These are phyloP conservation scores for Pachydiplax longipennis DNA, from an alignment of 2,888 invertebrate genomes.

Conservation along the genomic window DNA sequence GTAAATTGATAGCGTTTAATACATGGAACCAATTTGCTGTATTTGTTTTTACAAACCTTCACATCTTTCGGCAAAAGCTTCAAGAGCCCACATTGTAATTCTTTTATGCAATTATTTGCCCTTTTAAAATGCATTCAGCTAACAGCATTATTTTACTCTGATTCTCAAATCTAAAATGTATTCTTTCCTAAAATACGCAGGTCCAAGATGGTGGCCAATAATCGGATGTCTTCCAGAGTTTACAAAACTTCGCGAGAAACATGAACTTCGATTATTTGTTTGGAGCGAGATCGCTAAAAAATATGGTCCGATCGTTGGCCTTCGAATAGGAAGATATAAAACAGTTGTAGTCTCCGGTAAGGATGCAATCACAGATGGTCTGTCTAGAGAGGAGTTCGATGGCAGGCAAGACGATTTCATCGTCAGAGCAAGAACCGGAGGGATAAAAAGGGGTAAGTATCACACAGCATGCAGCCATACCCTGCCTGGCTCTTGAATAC, in stretches of 20 bases:
- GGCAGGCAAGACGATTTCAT: constrained; percentile 81
- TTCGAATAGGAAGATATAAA: constrained; percentile 79
- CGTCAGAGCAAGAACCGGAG: constrained; percentile 65
- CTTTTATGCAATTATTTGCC: no score
- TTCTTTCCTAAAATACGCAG: constrained; percentile 52
- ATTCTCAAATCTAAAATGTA: no score
- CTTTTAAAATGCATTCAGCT: no score
- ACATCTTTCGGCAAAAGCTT: no score
- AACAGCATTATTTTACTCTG: no score
- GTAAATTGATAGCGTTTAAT: no score
- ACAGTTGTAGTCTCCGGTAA: constrained; percentile 75
- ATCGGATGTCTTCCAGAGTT: constrained; percentile 70
- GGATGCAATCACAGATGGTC: constrained; percentile 76
- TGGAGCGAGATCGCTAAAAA: constrained; percentile 68
- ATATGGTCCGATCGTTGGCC: constrained; percentile 72
- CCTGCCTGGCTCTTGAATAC: no score
- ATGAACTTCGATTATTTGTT: constrained; percentile 66
- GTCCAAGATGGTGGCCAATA: constrained; percentile 79
- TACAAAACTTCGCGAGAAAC: constrained; percentile 55
- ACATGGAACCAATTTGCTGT: no score
- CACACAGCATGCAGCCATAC: no score
- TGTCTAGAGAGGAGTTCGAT: constrained; percentile 76
- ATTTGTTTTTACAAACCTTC: no score
- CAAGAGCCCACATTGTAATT: no score
- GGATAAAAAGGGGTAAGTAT: constrained; percentile 50